phyloP scores from a whole-genome alignment of 1,140 invertebrate genomes.

The Drosophila ironensis region DNA sequence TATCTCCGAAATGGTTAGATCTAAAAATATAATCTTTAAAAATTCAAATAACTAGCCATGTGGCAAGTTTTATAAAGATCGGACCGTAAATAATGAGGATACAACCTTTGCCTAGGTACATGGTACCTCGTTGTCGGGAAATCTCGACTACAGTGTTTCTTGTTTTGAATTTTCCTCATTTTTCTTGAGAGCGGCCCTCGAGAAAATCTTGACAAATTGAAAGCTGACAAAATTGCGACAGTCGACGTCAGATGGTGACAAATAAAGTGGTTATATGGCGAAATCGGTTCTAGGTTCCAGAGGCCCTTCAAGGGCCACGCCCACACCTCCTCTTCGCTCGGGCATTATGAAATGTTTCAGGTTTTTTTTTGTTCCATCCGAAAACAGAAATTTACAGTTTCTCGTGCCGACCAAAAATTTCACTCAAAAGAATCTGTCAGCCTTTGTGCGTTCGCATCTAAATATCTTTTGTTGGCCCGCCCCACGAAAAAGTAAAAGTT shows the following conservation, averaged over 20 bases:
- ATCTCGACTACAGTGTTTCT: too few relatives aligned
- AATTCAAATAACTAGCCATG: too few relatives aligned
- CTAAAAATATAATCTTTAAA: too few relatives aligned
- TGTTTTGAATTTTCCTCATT: slow-evolving; percentile 9
- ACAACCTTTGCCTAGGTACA: too few relatives aligned
- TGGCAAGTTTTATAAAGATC: too few relatives aligned
- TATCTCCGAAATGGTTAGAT: too few relatives aligned
- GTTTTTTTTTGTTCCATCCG: slow-evolving; percentile 4
- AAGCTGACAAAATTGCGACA: slow-evolving; percentile 70
- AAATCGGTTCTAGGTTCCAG: slow-evolving; percentile 48
- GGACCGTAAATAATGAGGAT: too few relatives aligned
- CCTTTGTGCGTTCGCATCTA: slow-evolving; percentile 1
- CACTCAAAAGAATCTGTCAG: slow-evolving; percentile 60
- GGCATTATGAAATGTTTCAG: slow-evolving; percentile 70
- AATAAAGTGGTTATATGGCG: slow-evolving; percentile 70
- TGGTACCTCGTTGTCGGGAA: too few relatives aligned
- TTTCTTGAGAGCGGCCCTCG: neutral
- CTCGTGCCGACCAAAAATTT: slow-evolving; percentile 33
- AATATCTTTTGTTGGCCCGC: slow-evolving; percentile 52
- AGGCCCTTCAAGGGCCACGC: slow-evolving; percentile 9
- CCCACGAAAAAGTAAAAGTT: slow-evolving; percentile 67
- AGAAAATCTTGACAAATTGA: slow-evolving; percentile 63
- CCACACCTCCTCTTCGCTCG: slow-evolving; percentile 13
- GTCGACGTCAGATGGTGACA: slow-evolving; percentile 66
- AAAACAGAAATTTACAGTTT: slow-evolving; percentile 20